Base-by-base conservation (phyloP, 2,797 vertebrate genomes). In the Anabas testudineus region DNA sequence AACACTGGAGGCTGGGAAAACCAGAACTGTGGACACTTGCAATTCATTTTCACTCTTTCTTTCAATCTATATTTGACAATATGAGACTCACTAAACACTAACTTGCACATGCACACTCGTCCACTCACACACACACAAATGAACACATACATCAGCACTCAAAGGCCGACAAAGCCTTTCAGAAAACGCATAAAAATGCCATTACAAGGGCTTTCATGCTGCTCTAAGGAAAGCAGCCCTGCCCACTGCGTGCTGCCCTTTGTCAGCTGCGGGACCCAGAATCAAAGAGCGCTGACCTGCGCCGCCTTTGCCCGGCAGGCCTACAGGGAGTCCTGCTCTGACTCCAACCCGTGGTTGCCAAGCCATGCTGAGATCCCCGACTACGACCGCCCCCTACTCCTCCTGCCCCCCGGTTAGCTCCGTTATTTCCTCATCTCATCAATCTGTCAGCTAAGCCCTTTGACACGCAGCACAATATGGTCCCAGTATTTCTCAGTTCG, bases 371-470 rank as follows among this genome's bases (percentile, higher is more conserved):
- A 86, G 94, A 86, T 2, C 41, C 85, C 75, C 78, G 59, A 78
- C 71, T 8, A 45, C 43, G 19, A 45, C n/a, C 88, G 81, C 71
- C 65, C 54, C 28, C 79, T 59, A 42, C 26, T 39, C 61, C 58
- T 22, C 34, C 62, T 24, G 79, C 88, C 76, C 90, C 84, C 90
- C 19, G 47, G 88, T 93, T 87, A 88, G 94, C 73, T 28, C 87
- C 65, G 92, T 94, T 96, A 96, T 96, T 96, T 96, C 95, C 94
- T 83, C 94, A 93, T 96, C 95, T 95, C 95, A 96, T 98, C 96
- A 97, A 97, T 97, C 96, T 96, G 95, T 96, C 95, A 95, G 89
- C 90, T 92, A 89, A 93, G 93, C 93, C 86, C 90, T 95, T 94
- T 95, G 95, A 97, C 97, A 96, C 18, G 78, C 86, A 81, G 90